Evolutionary conservation across 2,113 vertebrate genomes (phyloP).

Genomic region (Erythrocercus mccallii): DNA sequence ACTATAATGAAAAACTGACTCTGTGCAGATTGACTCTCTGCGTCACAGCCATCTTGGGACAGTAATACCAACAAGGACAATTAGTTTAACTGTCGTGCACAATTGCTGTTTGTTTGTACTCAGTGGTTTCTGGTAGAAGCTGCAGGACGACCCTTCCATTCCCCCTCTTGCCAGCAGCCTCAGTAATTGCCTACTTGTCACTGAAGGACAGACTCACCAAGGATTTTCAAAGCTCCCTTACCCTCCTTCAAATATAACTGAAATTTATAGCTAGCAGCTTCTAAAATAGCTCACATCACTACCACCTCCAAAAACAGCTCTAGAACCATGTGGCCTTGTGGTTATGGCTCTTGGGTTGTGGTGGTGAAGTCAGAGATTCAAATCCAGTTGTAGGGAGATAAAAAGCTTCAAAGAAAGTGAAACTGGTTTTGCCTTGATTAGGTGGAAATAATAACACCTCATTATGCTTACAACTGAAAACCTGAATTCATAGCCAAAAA

Average conservation of each 20-base stretch:
- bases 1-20: not conserved
- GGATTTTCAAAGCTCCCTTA: not conserved
- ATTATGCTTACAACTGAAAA: not conserved
- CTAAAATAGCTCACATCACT: slow-evolving; percentile 58
- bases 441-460: slow-evolving; percentile 20
- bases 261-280: slow-evolving; percentile 62
- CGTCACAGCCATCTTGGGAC: not conserved
- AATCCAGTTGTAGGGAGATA: slow-evolving; percentile 47
- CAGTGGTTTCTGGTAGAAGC: slow-evolving; percentile 1
- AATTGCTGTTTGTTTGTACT: slow-evolving; percentile 8
- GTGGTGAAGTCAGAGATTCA: slow-evolving; percentile 66
- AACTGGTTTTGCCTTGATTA: slow-evolving; percentile 30
- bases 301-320: slow-evolving; percentile 45
- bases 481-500: not conserved
- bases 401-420: slow-evolving; percentile 64
- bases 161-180: not conserved
- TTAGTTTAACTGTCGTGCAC: not conserved
- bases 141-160: not conserved
- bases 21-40: not conserved
- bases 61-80: not conserved
- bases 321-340: slow-evolving; percentile 57
- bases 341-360: slow-evolving; percentile 64
- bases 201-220: not conserved
- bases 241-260: slow-evolving; percentile 32
- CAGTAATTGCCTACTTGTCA: not conserved